Conservation (phyloP, 2,113 vertebrate genomes). For the Elaphurus davidianus region DNA sequence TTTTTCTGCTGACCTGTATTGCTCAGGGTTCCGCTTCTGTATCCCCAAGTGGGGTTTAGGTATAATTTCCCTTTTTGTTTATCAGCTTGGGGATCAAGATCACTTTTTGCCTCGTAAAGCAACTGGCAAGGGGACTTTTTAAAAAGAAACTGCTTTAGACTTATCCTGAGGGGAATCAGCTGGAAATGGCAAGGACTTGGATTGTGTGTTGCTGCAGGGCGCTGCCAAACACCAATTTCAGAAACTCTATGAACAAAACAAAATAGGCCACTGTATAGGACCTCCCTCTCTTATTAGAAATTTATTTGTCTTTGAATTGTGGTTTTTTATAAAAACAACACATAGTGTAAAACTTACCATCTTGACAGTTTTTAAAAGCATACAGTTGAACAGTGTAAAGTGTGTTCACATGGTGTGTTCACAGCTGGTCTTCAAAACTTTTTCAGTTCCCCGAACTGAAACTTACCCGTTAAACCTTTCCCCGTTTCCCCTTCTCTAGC, state of each 20-base stretch:
- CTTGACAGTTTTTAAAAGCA: no score
- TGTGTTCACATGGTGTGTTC: accelerated
- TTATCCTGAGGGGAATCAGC: not conserved
- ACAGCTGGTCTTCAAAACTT: not conserved
- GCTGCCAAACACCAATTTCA: no score
- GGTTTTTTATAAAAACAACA: not conserved
- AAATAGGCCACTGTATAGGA: not conserved
- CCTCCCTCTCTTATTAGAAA: not conserved
- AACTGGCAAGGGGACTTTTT: not conserved
- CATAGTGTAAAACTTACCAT: not conserved
- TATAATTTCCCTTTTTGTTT: not conserved
- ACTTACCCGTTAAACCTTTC: no score
- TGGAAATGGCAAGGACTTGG: accelerated
- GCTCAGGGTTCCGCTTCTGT: accelerated
- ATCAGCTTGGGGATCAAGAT: not conserved
- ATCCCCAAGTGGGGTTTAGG: not conserved
- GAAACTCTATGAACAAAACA: not conserved
- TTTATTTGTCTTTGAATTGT: not conserved
- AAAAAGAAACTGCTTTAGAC: not conserved
- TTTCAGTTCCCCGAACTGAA: not conserved
- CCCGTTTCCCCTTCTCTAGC: accelerated
- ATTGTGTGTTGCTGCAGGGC: accelerated
- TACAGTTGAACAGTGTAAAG: not conserved
- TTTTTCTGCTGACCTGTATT: not conserved
- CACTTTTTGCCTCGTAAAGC: not conserved